Evolutionary conservation across 2,113 vertebrate species (phyloP).

Genomic region (Cyrtonyx montezumae): DNA sequence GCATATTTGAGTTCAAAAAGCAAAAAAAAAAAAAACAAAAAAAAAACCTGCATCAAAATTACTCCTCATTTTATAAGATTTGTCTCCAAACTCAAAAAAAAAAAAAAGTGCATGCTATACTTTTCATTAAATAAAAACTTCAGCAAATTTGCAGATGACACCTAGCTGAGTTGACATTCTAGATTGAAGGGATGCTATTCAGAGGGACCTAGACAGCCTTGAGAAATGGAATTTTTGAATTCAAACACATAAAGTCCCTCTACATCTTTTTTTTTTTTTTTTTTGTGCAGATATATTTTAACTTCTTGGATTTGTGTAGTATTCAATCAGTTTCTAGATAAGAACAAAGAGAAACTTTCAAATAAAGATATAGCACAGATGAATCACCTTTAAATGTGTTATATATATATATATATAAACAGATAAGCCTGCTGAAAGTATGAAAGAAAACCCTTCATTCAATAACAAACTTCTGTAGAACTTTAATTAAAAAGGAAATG

Average conservation of each 20-base stretch:
- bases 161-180: too few species aligned
- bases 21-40: not conserved
- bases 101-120: accelerated
- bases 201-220: too few species aligned
- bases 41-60: not conserved
- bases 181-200: too few species aligned
- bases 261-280: not conserved
- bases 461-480: too few species aligned
- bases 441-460: too few species aligned
- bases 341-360: not conserved
- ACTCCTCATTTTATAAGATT: not conserved
- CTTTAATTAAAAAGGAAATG: too few species aligned
- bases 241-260: not conserved
- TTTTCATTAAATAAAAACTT: not conserved
- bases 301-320: not conserved
- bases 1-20: not conserved
- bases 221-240: too few species aligned
- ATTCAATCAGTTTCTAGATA: not conserved
- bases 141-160: too few species aligned
- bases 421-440: too few species aligned
- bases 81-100: not conserved
- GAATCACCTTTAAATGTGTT: not conserved
- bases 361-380: not conserved
- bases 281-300: not conserved
- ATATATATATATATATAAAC: too few species aligned